These are phyloP conservation scores for Phocoena sinus DNA, from an alignment of 2,113 vertebrate genomes.

Conservation along the genomic window DNA sequence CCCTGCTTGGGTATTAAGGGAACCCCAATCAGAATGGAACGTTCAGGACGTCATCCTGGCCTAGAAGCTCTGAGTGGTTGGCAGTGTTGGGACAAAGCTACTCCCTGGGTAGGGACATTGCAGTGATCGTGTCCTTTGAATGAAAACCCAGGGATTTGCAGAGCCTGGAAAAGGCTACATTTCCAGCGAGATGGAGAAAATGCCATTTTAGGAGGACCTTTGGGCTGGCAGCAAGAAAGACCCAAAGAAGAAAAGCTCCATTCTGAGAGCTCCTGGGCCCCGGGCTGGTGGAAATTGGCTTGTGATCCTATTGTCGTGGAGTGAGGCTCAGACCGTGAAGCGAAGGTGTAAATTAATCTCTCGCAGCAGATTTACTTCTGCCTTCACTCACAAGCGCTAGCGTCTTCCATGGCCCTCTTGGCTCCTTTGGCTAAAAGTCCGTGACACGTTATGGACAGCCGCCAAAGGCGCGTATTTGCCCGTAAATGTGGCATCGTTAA, in stretches of 20 bases:
- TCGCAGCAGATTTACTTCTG: conserved; percentile 42
- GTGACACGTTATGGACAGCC: conserved; percentile 56
- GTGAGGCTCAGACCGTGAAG: conserved; percentile 24
- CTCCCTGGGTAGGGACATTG: neutral
- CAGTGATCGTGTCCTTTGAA: neutral
- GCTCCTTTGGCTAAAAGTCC: conserved; percentile 58
- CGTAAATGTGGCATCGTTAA: neutral
- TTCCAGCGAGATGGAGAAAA: conserved; percentile 28
- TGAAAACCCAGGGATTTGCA: conserved; percentile 30
- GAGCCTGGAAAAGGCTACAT: conserved; percentile 36
- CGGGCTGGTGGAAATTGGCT: conserved; percentile 35
- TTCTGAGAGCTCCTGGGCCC: conserved; percentile 27
- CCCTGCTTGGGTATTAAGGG: fast-evolving
- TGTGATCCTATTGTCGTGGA: conserved; percentile 21
- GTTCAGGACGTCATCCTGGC: neutral
- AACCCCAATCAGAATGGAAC: fast-evolving
- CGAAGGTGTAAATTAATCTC: conserved; percentile 47
- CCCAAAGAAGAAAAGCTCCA: neutral
- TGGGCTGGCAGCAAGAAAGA: neutral
- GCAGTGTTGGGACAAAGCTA: neutral
- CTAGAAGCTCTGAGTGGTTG: neutral
- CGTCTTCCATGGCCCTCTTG: conserved; percentile 50
- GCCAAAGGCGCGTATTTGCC: conserved; percentile 14
- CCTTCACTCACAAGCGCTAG: conserved; percentile 53
- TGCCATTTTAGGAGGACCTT: neutral